phyloP scores from a whole-genome alignment of 2,888 invertebrate species.

The Magallana nippona region DNA sequence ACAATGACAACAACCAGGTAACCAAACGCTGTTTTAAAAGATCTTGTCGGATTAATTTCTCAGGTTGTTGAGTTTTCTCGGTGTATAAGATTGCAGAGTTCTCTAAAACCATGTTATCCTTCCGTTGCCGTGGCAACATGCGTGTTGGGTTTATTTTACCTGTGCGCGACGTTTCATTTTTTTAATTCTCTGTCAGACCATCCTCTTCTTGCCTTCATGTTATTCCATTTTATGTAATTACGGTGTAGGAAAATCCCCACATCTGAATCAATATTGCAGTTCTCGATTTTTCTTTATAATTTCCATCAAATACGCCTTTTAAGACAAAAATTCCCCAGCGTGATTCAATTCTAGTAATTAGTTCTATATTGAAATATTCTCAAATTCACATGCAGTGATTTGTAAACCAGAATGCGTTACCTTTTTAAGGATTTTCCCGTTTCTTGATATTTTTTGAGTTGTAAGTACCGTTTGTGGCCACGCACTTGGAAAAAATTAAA shows the following conservation, averaged over 20 bases:
- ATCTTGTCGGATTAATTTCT: neutral
- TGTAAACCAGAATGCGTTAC: no score
- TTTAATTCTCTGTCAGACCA: slow-evolving; percentile 4
- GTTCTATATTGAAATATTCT: no score
- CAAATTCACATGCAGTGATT: no score
- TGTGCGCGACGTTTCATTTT: neutral
- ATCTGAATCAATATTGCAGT: slow-evolving; percentile 1
- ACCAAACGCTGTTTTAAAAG: no score
- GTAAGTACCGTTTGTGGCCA: no score
- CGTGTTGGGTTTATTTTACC: slow-evolving; percentile 5
- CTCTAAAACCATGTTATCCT: neutral
- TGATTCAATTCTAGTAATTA: no score
- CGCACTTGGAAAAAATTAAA: no score
- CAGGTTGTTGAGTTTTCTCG: neutral
- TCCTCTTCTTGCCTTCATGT: neutral
- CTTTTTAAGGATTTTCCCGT: no score
- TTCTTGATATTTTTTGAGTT: no score
- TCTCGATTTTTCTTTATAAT: neutral
- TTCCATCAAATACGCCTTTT: no score
- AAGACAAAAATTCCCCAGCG: no score
- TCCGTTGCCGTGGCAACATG: neutral
- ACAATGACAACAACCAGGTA: no score
- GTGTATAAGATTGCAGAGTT: neutral
- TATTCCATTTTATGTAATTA: slow-evolving; percentile 9
- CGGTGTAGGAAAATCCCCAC: neutral